Conservation (phyloP, 2,113 vertebrate genomes). For the Desmodus rotundus region DNA sequence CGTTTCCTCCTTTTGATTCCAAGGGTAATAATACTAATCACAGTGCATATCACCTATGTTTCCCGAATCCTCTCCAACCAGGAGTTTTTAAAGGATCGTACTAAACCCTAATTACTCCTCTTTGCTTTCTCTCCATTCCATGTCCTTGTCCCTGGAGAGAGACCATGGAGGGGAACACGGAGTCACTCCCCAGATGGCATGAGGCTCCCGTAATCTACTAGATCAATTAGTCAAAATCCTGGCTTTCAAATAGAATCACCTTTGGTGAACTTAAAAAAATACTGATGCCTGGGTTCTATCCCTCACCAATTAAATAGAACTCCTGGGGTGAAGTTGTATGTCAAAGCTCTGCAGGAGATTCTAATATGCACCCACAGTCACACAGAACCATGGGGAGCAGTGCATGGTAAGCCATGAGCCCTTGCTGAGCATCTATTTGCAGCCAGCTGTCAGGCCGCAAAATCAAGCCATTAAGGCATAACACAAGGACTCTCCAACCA, state of each 20-base stretch:
- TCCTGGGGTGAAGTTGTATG: neutral
- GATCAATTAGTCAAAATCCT: neutral
- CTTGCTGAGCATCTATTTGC: neutral
- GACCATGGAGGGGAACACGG: neutral
- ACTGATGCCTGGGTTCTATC: neutral
- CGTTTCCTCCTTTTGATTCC: neutral
- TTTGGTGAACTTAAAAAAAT: neutral
- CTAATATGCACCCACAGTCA: neutral
- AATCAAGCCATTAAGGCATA: accelerated
- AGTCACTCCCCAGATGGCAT: neutral
- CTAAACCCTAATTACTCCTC: neutral
- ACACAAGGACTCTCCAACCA: neutral
- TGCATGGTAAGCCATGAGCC: neutral
- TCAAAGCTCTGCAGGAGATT: neutral
- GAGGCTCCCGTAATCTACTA: neutral
- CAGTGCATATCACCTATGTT: neutral
- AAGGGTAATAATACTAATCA: neutral
- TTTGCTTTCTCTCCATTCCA: neutral
- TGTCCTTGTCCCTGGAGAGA: neutral
- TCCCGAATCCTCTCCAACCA: neutral
- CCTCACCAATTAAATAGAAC: neutral
- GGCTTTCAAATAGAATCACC: neutral
- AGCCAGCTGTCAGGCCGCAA: neutral
- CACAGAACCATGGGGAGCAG: neutral
- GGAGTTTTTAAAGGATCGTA: neutral